Conservation (phyloP, 1,140 invertebrate genomes). For the Forficula auricularia region DNA sequence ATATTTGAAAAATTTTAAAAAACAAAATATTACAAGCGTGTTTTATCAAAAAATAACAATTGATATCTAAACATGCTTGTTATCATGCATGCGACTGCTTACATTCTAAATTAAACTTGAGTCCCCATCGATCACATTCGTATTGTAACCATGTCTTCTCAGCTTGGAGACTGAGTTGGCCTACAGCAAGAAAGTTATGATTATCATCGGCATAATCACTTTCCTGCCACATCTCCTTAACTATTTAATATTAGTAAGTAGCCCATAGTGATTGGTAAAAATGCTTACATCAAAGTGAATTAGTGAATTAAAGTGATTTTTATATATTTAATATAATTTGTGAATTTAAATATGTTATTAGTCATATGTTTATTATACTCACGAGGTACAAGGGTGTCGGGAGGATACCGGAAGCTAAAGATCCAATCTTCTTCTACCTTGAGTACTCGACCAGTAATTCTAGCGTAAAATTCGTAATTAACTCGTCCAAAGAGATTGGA, state of each 20-base stretch:
- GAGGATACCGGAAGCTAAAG: slow-evolving; percentile 80
- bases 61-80: too few relatives aligned
- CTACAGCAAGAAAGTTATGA: slow-evolving; percentile 32
- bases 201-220: not conserved
- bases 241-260: too few relatives aligned
- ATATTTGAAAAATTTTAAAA: too few relatives aligned
- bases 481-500: slow-evolving; percentile 86
- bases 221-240: too few relatives aligned
- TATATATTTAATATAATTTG: too few relatives aligned
- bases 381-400: slow-evolving; percentile 59
- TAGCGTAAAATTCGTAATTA: slow-evolving; percentile 94
- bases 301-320: too few relatives aligned
- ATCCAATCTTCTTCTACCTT: slow-evolving; percentile 89
- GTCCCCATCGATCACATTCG: slow-evolving; percentile 68
- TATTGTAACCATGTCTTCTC: slow-evolving; percentile 76
- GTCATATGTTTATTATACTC: too few relatives aligned
- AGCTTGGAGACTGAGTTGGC: slow-evolving; percentile 64
- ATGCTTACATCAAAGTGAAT: too few relatives aligned
- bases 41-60: too few relatives aligned
- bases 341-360: too few relatives aligned
- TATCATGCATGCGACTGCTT: slow-evolving; percentile 29
- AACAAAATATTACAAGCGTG: too few relatives aligned
- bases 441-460: slow-evolving; percentile 79
- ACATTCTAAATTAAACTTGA: slow-evolving; percentile 64
- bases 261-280: too few relatives aligned